Evolutionary conservation across 2,113 vertebrate species (phyloP).

Genomic region (Nymphicus hollandicus): DNA sequence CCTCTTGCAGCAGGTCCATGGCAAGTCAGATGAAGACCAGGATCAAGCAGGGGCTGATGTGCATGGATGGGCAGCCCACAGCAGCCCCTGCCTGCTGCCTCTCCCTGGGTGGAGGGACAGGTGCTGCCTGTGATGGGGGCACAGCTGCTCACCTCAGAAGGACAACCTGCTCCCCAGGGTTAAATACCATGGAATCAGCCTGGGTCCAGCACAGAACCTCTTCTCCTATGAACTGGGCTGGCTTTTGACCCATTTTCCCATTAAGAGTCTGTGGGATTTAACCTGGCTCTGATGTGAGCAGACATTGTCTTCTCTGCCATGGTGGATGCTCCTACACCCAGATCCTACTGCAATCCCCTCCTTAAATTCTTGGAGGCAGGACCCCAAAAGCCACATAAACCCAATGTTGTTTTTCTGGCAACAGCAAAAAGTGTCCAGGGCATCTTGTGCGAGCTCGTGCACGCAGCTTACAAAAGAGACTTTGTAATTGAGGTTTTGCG

Average conservation of each 20-base stretch:
- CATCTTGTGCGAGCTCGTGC: background rate
- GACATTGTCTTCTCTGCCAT: background rate
- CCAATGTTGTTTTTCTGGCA: background rate
- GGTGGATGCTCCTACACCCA: background rate
- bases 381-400: background rate
- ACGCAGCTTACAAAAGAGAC: conserved; percentile 18
- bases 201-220: background rate
- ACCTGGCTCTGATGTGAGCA: background rate
- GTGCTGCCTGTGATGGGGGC: background rate
- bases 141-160: background rate
- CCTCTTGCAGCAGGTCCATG: background rate
- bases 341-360: background rate
- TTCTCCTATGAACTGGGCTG: background rate
- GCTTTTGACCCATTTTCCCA: background rate
- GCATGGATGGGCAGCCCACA: accelerated
- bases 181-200: background rate
- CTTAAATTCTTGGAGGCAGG: background rate
- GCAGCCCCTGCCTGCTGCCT: background rate
- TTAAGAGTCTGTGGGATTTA: background rate
- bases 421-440: conserved; percentile 8
- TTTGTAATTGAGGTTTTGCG: conserved; percentile 61
- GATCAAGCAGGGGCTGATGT: background rate
- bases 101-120: background rate
- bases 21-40: background rate
- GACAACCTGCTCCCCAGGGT: background rate